These are phyloP conservation scores for Acrocephalus scirpaceus DNA, from an alignment of 2,797 vertebrate species.

Conservation along the genomic window DNA sequence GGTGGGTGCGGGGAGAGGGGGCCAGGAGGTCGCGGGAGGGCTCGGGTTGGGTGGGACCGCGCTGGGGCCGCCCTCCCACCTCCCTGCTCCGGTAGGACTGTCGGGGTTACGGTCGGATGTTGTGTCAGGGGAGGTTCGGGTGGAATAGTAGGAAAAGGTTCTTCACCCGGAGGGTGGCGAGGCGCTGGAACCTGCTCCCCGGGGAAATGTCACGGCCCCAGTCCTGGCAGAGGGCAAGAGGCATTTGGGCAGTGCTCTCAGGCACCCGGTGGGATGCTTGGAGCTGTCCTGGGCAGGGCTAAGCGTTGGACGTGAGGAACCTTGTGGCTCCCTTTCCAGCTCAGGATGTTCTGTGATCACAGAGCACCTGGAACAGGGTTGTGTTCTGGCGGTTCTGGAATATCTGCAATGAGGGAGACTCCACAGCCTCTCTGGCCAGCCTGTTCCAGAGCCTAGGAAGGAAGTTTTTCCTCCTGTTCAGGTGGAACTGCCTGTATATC, in stretches of 20 bases:
- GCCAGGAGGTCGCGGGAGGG: fast-evolving
- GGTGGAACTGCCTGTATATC: not conserved
- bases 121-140: too few species aligned
- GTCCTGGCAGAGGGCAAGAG: fast-evolving
- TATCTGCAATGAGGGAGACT: not conserved
- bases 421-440: not conserved
- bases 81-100: not conserved
- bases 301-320: fast-evolving
- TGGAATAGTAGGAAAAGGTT: not conserved
- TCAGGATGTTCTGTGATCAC: not conserved
- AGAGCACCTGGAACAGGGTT: not conserved
- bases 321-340: not conserved
- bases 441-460: not conserved
- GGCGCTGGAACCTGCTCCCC: not conserved
- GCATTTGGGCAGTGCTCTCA: not conserved
- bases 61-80: not conserved
- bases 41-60: fast-evolving
- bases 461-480: not conserved
- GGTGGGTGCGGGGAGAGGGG: conserved; percentile 67
- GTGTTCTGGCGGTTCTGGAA: not conserved
- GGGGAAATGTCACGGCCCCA: not conserved
- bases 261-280: not conserved
- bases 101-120: not conserved
- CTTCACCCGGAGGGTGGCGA: not conserved
- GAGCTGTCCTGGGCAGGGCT: not conserved